Conservation (phyloP, 2,888 invertebrate species). For the Drosophila rubida region DNA sequence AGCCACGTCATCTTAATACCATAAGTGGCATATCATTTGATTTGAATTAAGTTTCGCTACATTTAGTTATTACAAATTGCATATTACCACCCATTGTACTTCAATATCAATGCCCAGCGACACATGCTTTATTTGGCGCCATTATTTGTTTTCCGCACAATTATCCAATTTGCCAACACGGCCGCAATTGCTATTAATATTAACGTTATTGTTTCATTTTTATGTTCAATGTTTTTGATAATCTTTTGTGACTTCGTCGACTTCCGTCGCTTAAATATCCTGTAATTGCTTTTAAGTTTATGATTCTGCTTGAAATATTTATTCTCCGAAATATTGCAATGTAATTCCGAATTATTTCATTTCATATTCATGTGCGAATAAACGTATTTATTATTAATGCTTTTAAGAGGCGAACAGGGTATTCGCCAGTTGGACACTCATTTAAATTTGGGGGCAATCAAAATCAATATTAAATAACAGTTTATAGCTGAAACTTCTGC, state of each 20-base stretch:
- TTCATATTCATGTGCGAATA: background rate
- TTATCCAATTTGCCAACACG: constrained; percentile 29
- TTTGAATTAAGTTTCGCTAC: constrained; percentile 35
- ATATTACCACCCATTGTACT: background rate
- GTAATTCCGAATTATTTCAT: too few relatives aligned
- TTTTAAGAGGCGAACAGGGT: background rate
- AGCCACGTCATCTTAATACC: constrained; percentile 46
- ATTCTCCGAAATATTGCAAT: too few relatives aligned
- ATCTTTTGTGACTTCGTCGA: background rate
- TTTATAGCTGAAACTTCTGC: background rate
- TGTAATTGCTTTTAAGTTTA: background rate
- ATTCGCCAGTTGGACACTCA: background rate
- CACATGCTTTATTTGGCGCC: background rate
- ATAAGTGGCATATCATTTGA: constrained; percentile 55
- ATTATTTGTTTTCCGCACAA: constrained; percentile 8
- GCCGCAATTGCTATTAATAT: constrained; percentile 9
- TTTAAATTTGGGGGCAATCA: background rate
- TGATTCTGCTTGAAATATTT: too few relatives aligned
- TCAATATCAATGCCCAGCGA: background rate
- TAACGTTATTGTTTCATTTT: background rate
- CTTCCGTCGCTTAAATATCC: background rate
- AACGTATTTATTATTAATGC: background rate
- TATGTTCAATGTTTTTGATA: constrained; percentile 11
- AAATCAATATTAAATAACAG: constrained; percentile 9
- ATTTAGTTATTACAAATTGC: constrained; percentile 10